Conservation (phyloP, 1,140 invertebrate genomes). For the Drosophila setifemur region DNA sequence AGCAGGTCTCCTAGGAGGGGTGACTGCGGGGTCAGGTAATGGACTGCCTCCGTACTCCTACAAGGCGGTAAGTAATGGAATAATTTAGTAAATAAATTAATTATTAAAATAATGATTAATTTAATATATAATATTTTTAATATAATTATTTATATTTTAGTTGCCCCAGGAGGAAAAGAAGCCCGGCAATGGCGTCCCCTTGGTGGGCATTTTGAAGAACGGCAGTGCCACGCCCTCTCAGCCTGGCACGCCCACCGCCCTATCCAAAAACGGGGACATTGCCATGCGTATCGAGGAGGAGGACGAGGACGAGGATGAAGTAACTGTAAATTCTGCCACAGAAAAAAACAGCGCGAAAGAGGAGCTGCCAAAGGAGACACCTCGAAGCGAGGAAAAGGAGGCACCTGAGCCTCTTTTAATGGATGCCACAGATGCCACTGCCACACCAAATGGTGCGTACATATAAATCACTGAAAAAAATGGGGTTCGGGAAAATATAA, state of each 20-base stretch:
- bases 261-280: slow-evolving; percentile 72
- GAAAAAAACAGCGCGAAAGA: slow-evolving; percentile 1
- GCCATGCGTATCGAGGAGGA: slow-evolving; percentile 64
- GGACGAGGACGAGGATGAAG: slow-evolving; percentile 53
- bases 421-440: slow-evolving; percentile 32
- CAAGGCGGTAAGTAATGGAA: slow-evolving; percentile 76
- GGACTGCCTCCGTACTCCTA: slow-evolving; percentile 66
- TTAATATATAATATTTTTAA: not conserved
- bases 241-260: slow-evolving; percentile 39
- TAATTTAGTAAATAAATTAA: slow-evolving; percentile 21
- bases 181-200: slow-evolving; percentile 69
- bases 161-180: slow-evolving; percentile 80
- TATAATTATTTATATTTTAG: slow-evolving; percentile 21
- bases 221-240: slow-evolving; percentile 57
- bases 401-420: slow-evolving; percentile 17
- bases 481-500: too few species aligned
- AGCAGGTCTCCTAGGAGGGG: slow-evolving; percentile 9
- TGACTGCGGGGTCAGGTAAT: slow-evolving; percentile 13
- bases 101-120: not conserved
- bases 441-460: slow-evolving; percentile 44
- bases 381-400: slow-evolving; percentile 2
- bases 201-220: slow-evolving; percentile 81
- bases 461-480: slow-evolving; percentile 49
- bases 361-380: slow-evolving; percentile 1
- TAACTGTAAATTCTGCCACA: not conserved